These are phyloP conservation scores for Ridgeia piscesae DNA, from an alignment of 1,140 invertebrate species.

Conservation along the genomic window DNA sequence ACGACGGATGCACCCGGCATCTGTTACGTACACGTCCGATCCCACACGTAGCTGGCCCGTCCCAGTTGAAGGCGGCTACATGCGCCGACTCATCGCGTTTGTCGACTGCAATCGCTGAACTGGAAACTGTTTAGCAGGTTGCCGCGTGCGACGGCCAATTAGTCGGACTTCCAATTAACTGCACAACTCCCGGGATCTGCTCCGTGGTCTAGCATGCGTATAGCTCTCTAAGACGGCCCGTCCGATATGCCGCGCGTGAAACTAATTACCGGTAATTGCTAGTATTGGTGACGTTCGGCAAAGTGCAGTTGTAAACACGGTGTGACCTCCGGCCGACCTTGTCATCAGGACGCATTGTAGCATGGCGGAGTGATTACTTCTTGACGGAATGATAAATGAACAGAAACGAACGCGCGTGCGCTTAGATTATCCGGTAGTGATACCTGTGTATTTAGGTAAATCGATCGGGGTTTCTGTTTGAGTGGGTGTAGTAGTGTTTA, in stretches of 20 bases:
- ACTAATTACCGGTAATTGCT: neutral
- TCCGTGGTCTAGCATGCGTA: neutral
- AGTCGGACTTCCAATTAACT: neutral
- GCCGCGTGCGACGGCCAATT: neutral
- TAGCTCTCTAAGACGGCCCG: neutral
- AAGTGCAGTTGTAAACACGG: neutral
- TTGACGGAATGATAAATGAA: no score
- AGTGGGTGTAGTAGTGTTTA: neutral
- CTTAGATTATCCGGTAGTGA: neutral
- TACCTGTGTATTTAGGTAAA: neutral
- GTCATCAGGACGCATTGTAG: neutral
- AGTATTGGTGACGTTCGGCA: neutral
- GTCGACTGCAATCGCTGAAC: neutral
- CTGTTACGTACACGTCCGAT: neutral
- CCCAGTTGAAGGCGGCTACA: neutral
- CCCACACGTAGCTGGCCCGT: neutral
- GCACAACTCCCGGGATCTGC: neutral
- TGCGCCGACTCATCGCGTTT: neutral
- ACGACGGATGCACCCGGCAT: neutral
- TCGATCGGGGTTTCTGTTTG: neutral
- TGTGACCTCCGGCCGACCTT: neutral
- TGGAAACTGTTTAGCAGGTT: neutral
- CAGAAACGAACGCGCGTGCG: no score
- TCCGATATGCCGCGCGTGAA: neutral
- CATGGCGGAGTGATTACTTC: neutral